These are phyloP conservation scores for Trichomalopsis sarcophagae DNA, from an alignment of 1,140 invertebrate species.

Conservation along the genomic window DNA sequence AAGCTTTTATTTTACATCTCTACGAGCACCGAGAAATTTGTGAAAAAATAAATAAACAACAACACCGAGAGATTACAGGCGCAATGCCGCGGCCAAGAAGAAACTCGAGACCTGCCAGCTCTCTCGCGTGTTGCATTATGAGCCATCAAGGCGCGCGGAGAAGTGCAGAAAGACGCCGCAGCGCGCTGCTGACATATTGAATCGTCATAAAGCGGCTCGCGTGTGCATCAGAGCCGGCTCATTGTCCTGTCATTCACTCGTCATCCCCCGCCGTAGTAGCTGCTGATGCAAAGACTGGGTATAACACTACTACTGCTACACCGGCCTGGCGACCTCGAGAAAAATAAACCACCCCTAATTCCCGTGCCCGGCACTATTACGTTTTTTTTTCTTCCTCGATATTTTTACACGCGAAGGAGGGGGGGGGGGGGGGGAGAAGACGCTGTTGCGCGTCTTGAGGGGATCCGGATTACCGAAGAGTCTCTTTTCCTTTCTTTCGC, in stretches of 20 bases:
- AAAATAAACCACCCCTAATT: slow-evolving; percentile 75
- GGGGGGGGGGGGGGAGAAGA: slow-evolving; percentile 24
- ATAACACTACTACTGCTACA: slow-evolving; percentile 4
- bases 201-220: slow-evolving; percentile 74
- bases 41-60: slow-evolving; percentile 2
- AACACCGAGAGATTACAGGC: neutral
- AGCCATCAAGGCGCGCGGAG: slow-evolving; percentile 6
- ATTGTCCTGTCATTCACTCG: slow-evolving; percentile 76
- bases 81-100: slow-evolving; percentile 41
- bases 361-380: slow-evolving; percentile 47
- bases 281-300: neutral
- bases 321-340: slow-evolving; percentile 51
- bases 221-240: slow-evolving; percentile 69
- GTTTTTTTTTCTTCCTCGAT: slow-evolving; percentile 52
- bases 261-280: slow-evolving; percentile 66
- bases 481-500: slow-evolving; percentile 15
- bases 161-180: slow-evolving; percentile 62
- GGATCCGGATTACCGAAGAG: slow-evolving; percentile 49
- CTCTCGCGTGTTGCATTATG: slow-evolving; percentile 57
- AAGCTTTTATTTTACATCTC: neutral
- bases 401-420: slow-evolving; percentile 53
- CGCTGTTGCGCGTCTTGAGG: slow-evolving; percentile 59
- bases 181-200: slow-evolving; percentile 69
- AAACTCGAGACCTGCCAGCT: slow-evolving; percentile 66
- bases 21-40: neutral